phyloP scores from a whole-genome alignment of 2,113 vertebrate species.

The Machaerirhynchus nigripectus region DNA sequence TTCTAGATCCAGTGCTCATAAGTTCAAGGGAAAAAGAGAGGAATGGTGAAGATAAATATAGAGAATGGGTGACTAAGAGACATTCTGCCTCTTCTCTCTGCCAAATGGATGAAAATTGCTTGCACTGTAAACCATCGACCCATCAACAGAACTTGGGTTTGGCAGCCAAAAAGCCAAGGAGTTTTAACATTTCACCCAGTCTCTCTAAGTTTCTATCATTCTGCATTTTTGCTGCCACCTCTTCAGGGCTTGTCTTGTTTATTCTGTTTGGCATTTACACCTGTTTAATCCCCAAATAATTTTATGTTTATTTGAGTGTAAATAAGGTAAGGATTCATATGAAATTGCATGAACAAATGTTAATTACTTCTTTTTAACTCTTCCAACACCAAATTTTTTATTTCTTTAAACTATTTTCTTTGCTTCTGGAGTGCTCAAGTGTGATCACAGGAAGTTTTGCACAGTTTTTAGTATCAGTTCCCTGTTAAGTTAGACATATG shows the following conservation, averaged over 20 bases:
- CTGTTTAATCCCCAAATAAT: background rate
- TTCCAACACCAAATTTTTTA: background rate
- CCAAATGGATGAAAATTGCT: background rate
- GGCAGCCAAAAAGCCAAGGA: background rate
- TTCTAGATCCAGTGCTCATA: background rate
- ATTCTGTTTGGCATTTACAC: background rate
- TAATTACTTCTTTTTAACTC: background rate
- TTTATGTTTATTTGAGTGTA: background rate
- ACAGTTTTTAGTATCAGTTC: background rate
- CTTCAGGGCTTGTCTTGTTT: background rate
- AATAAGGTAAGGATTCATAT: background rate
- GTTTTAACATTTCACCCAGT: background rate
- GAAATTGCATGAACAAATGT: background rate
- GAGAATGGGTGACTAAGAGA: background rate
- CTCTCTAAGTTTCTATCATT: background rate
- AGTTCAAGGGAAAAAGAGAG: background rate
- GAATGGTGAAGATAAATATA: background rate
- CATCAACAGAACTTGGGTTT: background rate
- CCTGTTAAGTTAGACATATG: background rate
- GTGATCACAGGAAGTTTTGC: background rate
- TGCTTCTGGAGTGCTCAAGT: background rate
- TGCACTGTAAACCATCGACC: background rate
- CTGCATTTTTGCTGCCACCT: background rate
- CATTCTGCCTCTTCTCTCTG: background rate
- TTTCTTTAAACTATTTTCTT: background rate